Percentiles rank a stretch among this genome's conserved stretches.
phyloP scores from a whole-genome alignment of 2,888 invertebrate genomes.

The Stramonita haemastoma region DNA sequence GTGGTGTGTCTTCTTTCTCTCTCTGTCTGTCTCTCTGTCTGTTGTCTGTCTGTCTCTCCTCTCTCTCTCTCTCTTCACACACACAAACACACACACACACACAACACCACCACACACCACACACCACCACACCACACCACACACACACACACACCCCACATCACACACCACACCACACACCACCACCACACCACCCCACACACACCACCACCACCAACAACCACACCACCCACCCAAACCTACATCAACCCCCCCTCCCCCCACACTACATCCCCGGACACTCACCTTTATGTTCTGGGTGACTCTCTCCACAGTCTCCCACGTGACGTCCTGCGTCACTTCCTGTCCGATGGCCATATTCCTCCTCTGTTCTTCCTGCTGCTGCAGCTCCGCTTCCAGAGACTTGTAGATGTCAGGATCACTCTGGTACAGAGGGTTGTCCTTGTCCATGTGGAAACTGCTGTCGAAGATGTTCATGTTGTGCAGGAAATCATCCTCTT shows the following conservation, averaged over 20 bases:
- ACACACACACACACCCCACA: background rate
- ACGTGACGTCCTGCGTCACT: constrained; percentile 65
- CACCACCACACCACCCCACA: background rate
- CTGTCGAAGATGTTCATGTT: constrained; percentile 71
- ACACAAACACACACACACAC: constrained; percentile 9
- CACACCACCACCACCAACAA: background rate
- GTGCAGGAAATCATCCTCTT: constrained; percentile 65
- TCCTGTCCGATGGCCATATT: constrained; percentile 53
- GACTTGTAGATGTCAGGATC: constrained; percentile 66
- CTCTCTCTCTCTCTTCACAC: background rate
- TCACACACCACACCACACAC: background rate
- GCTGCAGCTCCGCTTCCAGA: constrained; percentile 56
- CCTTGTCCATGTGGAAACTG: constrained; percentile 67
- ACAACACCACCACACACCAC: background rate
- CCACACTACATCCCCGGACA: background rate
- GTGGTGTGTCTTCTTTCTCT: background rate
- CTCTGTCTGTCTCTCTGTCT: background rate
- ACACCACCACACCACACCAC: background rate
- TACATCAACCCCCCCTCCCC: background rate
- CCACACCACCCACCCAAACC: background rate
- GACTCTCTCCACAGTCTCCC: constrained; percentile 65
- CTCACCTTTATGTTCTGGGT: constrained; percentile 57
- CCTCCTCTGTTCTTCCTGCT: constrained; percentile 44
- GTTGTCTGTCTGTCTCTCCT: background rate
- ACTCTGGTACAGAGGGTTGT: constrained; percentile 71